Evolutionary conservation across 2,113 vertebrate species (phyloP).

Genomic region (Campylomormyrus numenius): DNA sequence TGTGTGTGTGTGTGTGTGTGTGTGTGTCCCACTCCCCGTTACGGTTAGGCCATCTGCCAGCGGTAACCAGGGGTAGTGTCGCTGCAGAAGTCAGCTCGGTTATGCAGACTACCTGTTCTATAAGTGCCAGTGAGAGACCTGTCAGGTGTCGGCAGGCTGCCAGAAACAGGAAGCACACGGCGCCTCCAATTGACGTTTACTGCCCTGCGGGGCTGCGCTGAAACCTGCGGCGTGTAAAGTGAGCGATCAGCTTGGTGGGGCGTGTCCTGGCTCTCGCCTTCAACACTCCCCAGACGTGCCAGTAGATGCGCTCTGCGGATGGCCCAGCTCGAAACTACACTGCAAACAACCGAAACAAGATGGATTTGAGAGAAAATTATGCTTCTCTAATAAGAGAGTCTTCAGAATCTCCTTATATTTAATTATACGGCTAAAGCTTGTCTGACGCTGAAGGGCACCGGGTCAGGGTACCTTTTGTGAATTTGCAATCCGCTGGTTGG

Average conservation of each 20-base stretch:
- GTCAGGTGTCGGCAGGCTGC: background rate
- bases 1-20: background rate
- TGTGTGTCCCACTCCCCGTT: background rate
- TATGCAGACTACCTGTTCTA: background rate
- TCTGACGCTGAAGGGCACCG: background rate
- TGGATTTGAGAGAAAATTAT: background rate
- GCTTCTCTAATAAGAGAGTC: background rate
- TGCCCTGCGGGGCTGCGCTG: background rate
- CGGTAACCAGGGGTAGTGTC: background rate
- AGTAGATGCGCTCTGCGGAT: background rate
- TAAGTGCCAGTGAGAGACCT: background rate
- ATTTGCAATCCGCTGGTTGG: background rate
- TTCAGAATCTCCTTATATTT: background rate
- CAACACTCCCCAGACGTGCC: background rate
- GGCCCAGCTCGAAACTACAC: background rate
- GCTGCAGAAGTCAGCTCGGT: background rate
- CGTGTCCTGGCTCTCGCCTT: background rate
- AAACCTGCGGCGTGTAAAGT: background rate
- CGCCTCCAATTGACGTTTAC: background rate
- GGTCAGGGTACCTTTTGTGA: background rate
- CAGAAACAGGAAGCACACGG: background rate
- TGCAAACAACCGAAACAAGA: background rate
- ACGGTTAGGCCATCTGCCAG: background rate
- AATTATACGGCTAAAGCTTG: background rate
- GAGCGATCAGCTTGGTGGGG: background rate